Base-by-base conservation (phyloP, 1,140 invertebrate species). In the Aleiodes sp. region DNA sequence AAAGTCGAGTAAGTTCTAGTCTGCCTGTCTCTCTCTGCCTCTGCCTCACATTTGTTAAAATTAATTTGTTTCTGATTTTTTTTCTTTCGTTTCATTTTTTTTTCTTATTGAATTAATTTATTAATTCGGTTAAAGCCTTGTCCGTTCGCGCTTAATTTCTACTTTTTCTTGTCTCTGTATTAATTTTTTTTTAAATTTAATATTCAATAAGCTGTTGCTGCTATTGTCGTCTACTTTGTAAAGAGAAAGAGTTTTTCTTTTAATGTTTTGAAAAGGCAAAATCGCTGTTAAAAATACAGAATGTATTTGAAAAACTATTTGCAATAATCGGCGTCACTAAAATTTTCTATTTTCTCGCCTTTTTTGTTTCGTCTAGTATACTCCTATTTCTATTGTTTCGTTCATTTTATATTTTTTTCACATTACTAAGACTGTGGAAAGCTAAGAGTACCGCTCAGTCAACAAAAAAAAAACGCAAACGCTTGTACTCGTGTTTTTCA, bases 1-100 rank as follows among this genome's bases (percentile, higher is more conserved):
- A 86, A 85, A 79, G 82, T 80, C 80, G 84, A 86, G 84, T 86
- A 86, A 86, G 84, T 86, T 77, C 52, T 29, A 72, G 61, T 73
- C 37, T 68, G 39, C 56, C 61, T 68, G 65, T 69, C 35, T 41
- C 26, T n/a, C n/a, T 61, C 37, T 64, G 35, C 59, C 61, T 66
- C 37, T 64, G 46, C 39, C 39, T 67, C 1, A n/a, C 68, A 60
- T 39, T 24, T 72, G 12, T 68, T 68, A 21, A 24, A 46, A n/a
- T 59, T 67, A 35, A 59, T 67, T 65, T 41, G 4, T 63, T 63
- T 56, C 12, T 69, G 26, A 62, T 24, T 62, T 46, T 43, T 46
- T 63, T 24, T 69, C 52, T 59, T 9, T 60, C 21, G 60, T 9
- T 21, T 70, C 28, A 67, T 19, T 70, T 41, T 70, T 24, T 60